These are phyloP conservation scores for Sceloporus undulatus DNA, from an alignment of 2,113 vertebrate species.

Conservation along the genomic window DNA sequence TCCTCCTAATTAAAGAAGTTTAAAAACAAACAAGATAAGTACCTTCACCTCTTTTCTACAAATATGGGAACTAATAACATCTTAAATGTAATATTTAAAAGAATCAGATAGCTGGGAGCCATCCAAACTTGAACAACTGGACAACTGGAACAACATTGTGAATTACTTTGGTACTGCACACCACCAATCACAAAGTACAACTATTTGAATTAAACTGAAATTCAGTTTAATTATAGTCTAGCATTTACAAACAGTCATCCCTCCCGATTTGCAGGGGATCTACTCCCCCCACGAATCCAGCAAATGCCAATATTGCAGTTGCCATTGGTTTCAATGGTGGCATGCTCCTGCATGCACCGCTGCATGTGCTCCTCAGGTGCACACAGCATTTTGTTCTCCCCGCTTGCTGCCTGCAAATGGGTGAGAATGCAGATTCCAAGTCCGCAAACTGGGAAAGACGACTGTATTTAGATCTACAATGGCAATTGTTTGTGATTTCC, in stretches of 20 bases:
- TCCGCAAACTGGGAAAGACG: too few relatives aligned
- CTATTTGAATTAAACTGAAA: conserved; percentile 18
- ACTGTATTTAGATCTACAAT: conserved; percentile 4
- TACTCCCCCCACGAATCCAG: too few relatives aligned
- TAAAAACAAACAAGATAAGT: conserved; percentile 33
- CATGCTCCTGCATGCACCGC: too few relatives aligned
- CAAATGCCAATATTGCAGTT: too few relatives aligned
- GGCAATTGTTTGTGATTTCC: neutral
- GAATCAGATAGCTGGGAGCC: neutral
- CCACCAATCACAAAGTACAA: neutral
- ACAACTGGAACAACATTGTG: neutral
- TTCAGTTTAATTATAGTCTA: neutral
- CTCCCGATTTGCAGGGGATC: too few relatives aligned
- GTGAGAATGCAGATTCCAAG: too few relatives aligned
- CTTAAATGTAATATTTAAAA: neutral
- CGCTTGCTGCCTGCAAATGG: too few relatives aligned
- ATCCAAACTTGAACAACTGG: neutral
- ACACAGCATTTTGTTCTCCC: too few relatives aligned
- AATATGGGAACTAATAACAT: neutral
- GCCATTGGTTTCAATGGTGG: too few relatives aligned
- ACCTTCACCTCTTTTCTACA: neutral
- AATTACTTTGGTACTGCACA: neutral
- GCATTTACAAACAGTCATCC: neutral
- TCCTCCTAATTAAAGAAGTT: neutral
- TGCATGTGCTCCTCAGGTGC: too few relatives aligned